phyloP scores from a whole-genome alignment of 64 coral and sea anemone species.

The Pocillopora damicornis region DNA sequence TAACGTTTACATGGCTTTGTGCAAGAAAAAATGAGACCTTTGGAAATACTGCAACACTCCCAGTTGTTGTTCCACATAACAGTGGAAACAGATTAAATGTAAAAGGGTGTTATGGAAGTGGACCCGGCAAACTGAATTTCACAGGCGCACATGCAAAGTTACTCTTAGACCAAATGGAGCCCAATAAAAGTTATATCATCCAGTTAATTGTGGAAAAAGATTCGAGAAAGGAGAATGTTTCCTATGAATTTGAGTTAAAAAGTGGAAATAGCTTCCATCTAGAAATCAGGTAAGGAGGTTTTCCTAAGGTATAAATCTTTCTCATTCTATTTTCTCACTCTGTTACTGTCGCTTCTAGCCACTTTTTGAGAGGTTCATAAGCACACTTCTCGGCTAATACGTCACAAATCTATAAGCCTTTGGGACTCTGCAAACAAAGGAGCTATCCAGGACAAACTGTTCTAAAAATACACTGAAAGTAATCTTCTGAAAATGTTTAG shows the following conservation, averaged over 20 bases:
- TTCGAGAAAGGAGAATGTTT: neutral
- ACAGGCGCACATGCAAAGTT: slow-evolving; percentile 5
- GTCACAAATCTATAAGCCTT: no score
- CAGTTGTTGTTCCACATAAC: neutral
- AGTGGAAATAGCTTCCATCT: neutral
- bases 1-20: slow-evolving; percentile 22
- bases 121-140: slow-evolving; percentile 4
- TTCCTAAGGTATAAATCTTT: neutral
- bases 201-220: slow-evolving; percentile 10
- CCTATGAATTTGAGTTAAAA: neutral
- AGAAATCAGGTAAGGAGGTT: slow-evolving; percentile 5
- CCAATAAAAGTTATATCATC: neutral
- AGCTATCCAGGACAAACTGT: no score
- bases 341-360: neutral
- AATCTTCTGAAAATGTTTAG: no score
- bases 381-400: no score
- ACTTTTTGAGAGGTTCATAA: no score
- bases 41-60: neutral
- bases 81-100: neutral
- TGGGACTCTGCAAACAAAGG: no score
- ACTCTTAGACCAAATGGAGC: neutral
- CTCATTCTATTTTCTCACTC: neutral
- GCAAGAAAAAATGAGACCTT: neutral
- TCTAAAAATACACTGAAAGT: no score
- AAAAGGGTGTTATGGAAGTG: slow-evolving; percentile 5